Conservation (phyloP, 2,888 invertebrate species). For the Heteromyza rotundicornis region DNA sequence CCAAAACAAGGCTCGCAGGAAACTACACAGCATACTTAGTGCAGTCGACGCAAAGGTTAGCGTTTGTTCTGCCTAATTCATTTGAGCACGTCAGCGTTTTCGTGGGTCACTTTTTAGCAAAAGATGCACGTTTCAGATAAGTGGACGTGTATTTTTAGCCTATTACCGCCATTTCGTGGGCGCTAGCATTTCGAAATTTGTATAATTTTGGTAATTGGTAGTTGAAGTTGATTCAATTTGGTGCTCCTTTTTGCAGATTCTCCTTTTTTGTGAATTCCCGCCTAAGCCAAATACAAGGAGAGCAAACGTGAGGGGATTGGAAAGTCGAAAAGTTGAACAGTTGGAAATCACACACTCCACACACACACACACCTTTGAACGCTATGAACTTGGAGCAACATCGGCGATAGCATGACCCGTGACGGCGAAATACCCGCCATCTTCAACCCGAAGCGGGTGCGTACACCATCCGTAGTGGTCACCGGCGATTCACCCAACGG, state of each 20-base stretch:
- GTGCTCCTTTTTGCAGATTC: not conserved
- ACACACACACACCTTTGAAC: not conserved
- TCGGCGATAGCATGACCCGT: constrained; percentile 67
- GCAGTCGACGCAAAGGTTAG: no score
- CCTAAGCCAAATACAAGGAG: not conserved
- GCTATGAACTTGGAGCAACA: not conserved
- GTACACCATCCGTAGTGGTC: constrained; percentile 74
- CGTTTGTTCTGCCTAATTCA: not conserved
- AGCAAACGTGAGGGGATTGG: no score
- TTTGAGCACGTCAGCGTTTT: not conserved
- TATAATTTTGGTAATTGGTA: not conserved
- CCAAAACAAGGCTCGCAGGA: no score
- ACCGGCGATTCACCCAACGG: constrained; percentile 69
- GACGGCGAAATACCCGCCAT: constrained; percentile 82
- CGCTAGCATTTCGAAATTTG: not conserved
- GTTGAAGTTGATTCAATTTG: not conserved
- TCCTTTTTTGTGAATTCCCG: not conserved
- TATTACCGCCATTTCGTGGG: not conserved
- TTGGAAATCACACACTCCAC: not conserved
- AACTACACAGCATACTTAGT: not conserved
- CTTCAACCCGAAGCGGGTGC: constrained; percentile 77
- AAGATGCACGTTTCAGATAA: not conserved
- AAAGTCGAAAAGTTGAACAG: no score
- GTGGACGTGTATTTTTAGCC: not conserved
- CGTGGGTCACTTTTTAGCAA: not conserved